Evolutionary conservation across 2,888 invertebrate genomes (phyloP).

Genomic region (Leuctra nigra): DNA sequence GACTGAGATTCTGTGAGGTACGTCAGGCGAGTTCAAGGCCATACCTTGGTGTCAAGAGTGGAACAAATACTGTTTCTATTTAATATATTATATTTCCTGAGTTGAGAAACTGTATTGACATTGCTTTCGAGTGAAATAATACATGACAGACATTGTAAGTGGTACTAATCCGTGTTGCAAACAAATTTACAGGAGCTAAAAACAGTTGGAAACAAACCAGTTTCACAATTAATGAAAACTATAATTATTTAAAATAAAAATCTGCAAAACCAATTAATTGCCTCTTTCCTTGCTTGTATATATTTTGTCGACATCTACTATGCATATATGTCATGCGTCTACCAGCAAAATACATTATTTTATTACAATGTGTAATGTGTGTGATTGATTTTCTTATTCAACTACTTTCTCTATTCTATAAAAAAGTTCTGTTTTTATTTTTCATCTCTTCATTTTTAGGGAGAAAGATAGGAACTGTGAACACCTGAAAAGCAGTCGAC

Average conservation of each 20-base stretch:
- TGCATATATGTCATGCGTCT: conserved; percentile 25
- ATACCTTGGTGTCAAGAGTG: no score
- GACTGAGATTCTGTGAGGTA: no score
- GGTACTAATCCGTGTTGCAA: conserved; percentile 21
- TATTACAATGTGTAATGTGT: conserved; percentile 26
- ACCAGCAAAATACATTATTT: conserved; percentile 28
- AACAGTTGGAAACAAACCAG: neutral
- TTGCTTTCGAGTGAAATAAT: neutral
- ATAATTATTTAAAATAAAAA: conserved; percentile 23
- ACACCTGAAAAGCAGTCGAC: conserved; percentile 30
- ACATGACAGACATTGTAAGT: neutral
- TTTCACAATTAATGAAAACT: neutral
- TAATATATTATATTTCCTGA: conserved; percentile 24
- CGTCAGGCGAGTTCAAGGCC: no score
- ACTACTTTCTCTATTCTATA: conserved; percentile 29
- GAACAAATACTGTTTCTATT: conserved; percentile 25
- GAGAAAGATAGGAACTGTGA: conserved; percentile 35
- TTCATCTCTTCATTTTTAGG: conserved; percentile 28
- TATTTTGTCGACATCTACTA: conserved; percentile 25
- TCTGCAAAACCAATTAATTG: conserved; percentile 23
- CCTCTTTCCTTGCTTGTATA: conserved; percentile 24
- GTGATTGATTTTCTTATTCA: conserved; percentile 21
- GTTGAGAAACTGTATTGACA: conserved; percentile 19
- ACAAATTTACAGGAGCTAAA: conserved; percentile 7
- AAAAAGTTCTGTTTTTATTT: conserved; percentile 30